Evolutionary conservation across 2,797 vertebrate genomes (phyloP).

Genomic region (Acridotheres tristis): DNA sequence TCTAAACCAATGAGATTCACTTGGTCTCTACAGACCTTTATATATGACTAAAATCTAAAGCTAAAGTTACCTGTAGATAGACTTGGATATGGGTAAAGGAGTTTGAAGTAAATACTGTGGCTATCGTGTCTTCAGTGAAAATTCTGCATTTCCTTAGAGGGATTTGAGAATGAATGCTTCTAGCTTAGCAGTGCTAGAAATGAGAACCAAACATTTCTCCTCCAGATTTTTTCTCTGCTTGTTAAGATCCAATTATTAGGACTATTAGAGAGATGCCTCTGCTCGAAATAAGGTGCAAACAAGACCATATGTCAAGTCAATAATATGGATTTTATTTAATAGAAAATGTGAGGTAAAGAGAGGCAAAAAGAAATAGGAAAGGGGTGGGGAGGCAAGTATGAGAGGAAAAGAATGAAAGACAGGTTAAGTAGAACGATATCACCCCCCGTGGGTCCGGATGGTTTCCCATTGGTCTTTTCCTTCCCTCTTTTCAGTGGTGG

Average conservation of each 20-base stretch:
- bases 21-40: background rate
- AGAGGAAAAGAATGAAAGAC: background rate
- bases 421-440: background rate
- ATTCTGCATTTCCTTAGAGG: background rate
- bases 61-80: background rate
- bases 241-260: background rate
- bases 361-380: background rate
- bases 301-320: background rate
- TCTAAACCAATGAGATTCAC: background rate
- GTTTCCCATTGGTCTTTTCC: background rate
- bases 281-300: background rate
- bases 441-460: fast-evolving
- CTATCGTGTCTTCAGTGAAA: background rate
- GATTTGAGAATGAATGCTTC: background rate
- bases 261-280: background rate
- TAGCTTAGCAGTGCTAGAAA: background rate
- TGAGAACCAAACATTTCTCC: background rate
- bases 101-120: background rate
- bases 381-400: fast-evolving
- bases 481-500: background rate
- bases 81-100: background rate
- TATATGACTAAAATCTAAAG: background rate
- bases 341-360: background rate
- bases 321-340: background rate
- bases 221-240: background rate